These are phyloP conservation scores for Lordiphosa clarofinis DNA, from an alignment of 1,140 invertebrate genomes.

Conservation along the genomic window DNA sequence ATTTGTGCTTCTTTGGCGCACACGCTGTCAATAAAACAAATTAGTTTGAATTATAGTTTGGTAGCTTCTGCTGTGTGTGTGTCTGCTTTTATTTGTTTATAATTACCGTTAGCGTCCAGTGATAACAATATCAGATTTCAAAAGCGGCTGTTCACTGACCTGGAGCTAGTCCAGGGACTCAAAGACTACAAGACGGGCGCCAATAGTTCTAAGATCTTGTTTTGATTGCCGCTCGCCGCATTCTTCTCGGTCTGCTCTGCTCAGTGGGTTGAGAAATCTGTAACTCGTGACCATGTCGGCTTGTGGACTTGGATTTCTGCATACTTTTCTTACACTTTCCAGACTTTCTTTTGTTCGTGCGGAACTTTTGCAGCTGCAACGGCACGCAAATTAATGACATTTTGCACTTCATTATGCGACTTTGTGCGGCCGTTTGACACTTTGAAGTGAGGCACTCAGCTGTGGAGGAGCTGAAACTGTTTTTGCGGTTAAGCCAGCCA, in stretches of 20 bases:
- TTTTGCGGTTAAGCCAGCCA: constrained; percentile 66
- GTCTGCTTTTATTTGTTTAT: constrained; percentile 76
- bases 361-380: constrained; percentile 42
- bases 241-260: constrained; percentile 52
- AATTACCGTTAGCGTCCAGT: constrained; percentile 63
- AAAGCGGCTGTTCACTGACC: constrained; percentile 67
- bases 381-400: constrained; percentile 70
- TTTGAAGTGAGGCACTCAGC: constrained; percentile 76
- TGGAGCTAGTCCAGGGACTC: constrained; percentile 24
- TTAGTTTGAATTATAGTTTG: constrained; percentile 75
- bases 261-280: constrained; percentile 73
- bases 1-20: constrained; percentile 56
- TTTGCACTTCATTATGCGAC: constrained; percentile 77
- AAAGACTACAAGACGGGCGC: constrained; percentile 41
- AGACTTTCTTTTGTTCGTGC: constrained; percentile 69
- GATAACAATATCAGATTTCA: constrained; percentile 74
- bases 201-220: constrained; percentile 78
- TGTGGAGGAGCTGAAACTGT: constrained; percentile 27
- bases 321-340: constrained; percentile 59
- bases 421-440: constrained; percentile 73
- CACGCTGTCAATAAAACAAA: constrained; percentile 79
- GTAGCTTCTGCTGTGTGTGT: constrained; percentile 55
- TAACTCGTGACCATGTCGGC: constrained; percentile 64
- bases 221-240: constrained; percentile 64
- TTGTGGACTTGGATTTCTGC: constrained; percentile 65